These are phyloP conservation scores for Caloenas nicobarica DNA, from an alignment of 2,113 vertebrate species.

Conservation along the genomic window DNA sequence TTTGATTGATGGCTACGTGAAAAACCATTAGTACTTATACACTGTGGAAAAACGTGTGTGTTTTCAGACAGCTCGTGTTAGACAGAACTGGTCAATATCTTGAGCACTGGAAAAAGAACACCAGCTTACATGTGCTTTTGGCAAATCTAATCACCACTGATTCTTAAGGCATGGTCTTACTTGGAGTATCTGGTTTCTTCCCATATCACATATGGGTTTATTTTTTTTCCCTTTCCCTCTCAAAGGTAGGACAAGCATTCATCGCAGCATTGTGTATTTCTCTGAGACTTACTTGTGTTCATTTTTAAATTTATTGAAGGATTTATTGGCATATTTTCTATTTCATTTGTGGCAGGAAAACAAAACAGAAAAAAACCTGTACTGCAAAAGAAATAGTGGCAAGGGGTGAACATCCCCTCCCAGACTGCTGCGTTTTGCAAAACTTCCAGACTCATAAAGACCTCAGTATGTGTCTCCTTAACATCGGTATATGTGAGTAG, in stretches of 20 bases:
- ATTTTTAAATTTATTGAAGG: not conserved
- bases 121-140: not conserved
- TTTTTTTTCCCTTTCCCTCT: not conserved
- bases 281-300: not conserved
- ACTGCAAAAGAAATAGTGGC: not conserved
- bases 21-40: not conserved
- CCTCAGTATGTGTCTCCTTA: not conserved
- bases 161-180: not conserved
- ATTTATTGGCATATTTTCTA: not conserved
- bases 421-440: not conserved
- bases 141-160: not conserved
- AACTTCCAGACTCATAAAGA: not conserved
- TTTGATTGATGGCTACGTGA: not conserved
- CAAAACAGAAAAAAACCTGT: not conserved
- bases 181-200: not conserved
- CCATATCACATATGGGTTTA: not conserved
- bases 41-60: not conserved
- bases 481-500: not conserved
- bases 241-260: not conserved
- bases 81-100: not conserved
- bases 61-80: not conserved
- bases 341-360: not conserved
- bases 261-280: not conserved
- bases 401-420: not conserved
- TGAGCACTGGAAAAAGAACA: not conserved